phyloP scores from a whole-genome alignment of 2,113 vertebrate genomes.

The Perca flavescens region DNA sequence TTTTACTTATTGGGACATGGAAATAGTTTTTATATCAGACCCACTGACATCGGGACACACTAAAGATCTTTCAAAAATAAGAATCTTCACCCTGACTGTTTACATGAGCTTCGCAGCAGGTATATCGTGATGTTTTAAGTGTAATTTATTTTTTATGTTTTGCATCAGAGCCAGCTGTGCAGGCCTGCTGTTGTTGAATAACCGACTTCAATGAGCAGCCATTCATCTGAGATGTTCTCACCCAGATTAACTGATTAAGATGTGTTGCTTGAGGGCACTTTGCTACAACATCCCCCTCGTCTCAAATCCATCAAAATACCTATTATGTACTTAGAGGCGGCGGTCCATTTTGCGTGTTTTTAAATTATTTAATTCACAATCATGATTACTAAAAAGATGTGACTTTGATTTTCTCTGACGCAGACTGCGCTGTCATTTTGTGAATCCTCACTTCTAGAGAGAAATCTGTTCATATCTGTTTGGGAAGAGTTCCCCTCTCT shows the following conservation, averaged over 20 bases:
- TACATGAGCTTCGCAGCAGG: background rate
- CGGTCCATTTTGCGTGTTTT: background rate
- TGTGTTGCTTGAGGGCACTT: constrained; percentile 2
- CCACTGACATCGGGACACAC: background rate
- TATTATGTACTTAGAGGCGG: background rate
- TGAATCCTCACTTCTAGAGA: background rate
- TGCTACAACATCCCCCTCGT: background rate
- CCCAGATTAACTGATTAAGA: background rate
- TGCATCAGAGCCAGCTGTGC: background rate
- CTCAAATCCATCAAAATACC: background rate
- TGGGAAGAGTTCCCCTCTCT: background rate
- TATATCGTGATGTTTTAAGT: background rate
- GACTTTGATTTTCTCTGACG: background rate
- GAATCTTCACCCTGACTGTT: background rate
- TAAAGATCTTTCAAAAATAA: background rate
- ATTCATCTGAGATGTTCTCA: background rate
- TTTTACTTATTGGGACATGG: background rate
- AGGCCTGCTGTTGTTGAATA: background rate
- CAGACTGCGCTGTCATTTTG: background rate
- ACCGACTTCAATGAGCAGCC: background rate
- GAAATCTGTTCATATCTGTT: constrained; percentile 1
- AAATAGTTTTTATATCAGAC: background rate
- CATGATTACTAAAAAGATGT: background rate
- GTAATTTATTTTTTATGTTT: background rate
- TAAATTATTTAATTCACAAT: background rate